Percentiles rank a stretch among this genome's conserved stretches.
Conservation (phyloP, 2,113 vertebrate genomes). For the Chionis minor region DNA sequence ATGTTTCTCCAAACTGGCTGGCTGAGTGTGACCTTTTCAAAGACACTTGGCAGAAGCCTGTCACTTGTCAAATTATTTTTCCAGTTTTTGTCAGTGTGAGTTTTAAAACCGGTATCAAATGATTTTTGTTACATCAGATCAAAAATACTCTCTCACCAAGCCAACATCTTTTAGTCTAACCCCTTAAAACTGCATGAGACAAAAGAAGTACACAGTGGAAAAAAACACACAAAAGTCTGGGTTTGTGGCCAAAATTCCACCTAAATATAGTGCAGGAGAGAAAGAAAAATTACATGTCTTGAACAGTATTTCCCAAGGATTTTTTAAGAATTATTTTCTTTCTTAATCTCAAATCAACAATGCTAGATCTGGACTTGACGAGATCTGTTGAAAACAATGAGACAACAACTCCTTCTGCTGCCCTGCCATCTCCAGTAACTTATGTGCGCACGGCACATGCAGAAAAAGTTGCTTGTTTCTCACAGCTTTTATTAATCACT, state of each 20-base stretch:
- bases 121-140: not conserved
- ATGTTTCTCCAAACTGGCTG: not conserved
- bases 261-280: not conserved
- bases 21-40: not conserved
- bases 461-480: not conserved
- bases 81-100: not conserved
- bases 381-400: not conserved
- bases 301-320: not conserved
- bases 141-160: not conserved
- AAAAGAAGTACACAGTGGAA: not conserved
- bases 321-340: not conserved
- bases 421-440: not conserved
- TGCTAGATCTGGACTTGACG: not conserved
- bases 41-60: constrained; percentile 9
- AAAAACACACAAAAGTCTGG: not conserved
- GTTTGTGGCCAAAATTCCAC: not conserved
- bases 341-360: not conserved
- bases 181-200: not conserved
- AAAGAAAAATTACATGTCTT: not conserved
- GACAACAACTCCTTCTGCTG: not conserved
- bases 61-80: constrained; percentile 25
- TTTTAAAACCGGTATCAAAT: constrained; percentile 13
- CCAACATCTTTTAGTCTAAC: not conserved
- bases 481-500: not conserved
- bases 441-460: fast-evolving